Evolutionary conservation across 1,140 invertebrate genomes (phyloP).

Genomic region (Brachionus asplanchnoidis): DNA sequence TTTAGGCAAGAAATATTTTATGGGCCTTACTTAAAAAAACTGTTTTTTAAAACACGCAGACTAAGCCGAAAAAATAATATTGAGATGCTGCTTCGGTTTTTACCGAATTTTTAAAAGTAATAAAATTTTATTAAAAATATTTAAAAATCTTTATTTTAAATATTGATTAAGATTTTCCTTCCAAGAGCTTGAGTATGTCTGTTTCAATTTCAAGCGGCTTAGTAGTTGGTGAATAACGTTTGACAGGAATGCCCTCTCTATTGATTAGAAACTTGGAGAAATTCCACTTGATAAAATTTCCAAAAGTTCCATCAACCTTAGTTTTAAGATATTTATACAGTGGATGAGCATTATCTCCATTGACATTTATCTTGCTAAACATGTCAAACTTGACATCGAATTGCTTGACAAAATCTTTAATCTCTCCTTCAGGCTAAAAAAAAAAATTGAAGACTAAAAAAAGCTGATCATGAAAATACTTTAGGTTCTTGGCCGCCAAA

Average conservation of each 20-base stretch:
- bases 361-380: constrained; percentile 74
- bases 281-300: constrained; percentile 82
- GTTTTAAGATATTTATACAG: constrained; percentile 81
- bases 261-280: constrained; percentile 90
- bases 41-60: too few relatives aligned
- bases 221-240: constrained; percentile 69
- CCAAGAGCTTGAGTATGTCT: constrained; percentile 17
- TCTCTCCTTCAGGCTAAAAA: constrained; percentile 48
- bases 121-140: neutral
- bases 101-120: too few relatives aligned
- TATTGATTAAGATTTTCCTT: neutral
- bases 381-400: constrained; percentile 53
- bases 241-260: constrained; percentile 75
- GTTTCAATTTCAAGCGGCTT: constrained; percentile 31
- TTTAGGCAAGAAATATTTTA: too few relatives aligned
- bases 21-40: too few relatives aligned
- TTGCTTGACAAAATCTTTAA: constrained; percentile 54
- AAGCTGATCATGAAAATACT: neutral
- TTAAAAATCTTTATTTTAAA: neutral
- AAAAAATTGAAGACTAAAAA: neutral
- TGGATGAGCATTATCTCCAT: constrained; percentile 75
- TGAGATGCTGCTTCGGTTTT: too few relatives aligned
- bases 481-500: constrained; percentile 54
- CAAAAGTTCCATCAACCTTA: constrained; percentile 63
- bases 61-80: too few relatives aligned